phyloP scores from a whole-genome alignment of 2,888 invertebrate species.

The Gisinianus flammeolus region DNA sequence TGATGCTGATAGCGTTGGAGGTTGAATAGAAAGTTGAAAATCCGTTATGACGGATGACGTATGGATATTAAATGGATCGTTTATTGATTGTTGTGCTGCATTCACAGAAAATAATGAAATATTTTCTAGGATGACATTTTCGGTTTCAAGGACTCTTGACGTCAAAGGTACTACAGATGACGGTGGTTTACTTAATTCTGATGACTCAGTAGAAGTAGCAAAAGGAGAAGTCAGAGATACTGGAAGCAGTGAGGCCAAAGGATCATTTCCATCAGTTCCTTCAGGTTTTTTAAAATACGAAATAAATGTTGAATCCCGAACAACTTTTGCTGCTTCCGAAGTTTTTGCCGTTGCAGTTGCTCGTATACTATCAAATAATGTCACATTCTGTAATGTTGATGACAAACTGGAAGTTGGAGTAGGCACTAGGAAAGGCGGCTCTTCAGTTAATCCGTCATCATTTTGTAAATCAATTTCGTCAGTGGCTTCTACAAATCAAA shows the following conservation, averaged over 20 bases:
- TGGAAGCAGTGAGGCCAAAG: background rate
- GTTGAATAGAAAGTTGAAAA: background rate
- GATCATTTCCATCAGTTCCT: conserved; percentile 10
- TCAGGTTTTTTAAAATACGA: conserved; percentile 28
- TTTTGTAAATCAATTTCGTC: conserved; percentile 38
- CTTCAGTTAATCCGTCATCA: conserved; percentile 21
- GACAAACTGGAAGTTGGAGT: background rate
- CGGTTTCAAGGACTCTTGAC: background rate
- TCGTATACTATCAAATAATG: background rate
- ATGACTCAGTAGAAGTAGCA: background rate
- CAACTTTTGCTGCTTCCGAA: background rate
- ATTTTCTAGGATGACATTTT: background rate
- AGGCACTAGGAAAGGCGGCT: conserved; percentile 12
- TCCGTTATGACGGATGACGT: background rate
- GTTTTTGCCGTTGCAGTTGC: no score
- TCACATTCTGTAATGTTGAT: background rate
- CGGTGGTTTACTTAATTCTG: background rate
- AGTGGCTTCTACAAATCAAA: conserved; percentile 34
- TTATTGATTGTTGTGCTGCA: background rate
- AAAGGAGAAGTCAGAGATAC: background rate
- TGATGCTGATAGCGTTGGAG: background rate
- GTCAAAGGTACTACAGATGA: background rate
- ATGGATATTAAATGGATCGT: background rate
- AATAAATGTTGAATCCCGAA: conserved; percentile 19
- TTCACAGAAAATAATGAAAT: background rate